These are phyloP conservation scores for Drosophila anomalata DNA, from an alignment of 2,888 invertebrate genomes.

Conservation along the genomic window DNA sequence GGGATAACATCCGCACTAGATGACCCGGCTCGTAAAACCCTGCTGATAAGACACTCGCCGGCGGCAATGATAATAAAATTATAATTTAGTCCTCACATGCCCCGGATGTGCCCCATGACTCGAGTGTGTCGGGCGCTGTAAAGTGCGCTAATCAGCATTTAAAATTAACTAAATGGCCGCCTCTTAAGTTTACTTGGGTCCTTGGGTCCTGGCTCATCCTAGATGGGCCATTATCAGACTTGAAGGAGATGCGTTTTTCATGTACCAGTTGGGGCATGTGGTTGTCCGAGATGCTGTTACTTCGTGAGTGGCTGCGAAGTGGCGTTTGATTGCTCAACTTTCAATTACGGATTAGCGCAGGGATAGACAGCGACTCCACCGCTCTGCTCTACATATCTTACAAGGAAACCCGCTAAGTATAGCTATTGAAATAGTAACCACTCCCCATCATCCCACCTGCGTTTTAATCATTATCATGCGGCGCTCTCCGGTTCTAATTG, in stretches of 20 bases:
- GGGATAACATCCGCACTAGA: slow-evolving; percentile 54
- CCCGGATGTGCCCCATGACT: slow-evolving; percentile 4
- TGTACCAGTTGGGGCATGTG: slow-evolving; percentile 50
- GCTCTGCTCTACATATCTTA: too few relatives aligned
- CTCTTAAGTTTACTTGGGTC: slow-evolving; percentile 45
- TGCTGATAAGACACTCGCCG: slow-evolving; percentile 72
- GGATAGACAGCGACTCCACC: not conserved
- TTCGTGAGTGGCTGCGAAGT: slow-evolving; percentile 31
- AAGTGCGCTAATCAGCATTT: slow-evolving; percentile 78
- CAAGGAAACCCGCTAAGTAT: too few relatives aligned
- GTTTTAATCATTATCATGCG: slow-evolving; percentile 36
- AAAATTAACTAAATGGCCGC: slow-evolving; percentile 77
- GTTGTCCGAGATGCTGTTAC: slow-evolving; percentile 33
- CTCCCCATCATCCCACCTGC: not conserved
- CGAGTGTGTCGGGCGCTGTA: slow-evolving; percentile 60
- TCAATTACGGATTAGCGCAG: not conserved
- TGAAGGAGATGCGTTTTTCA: slow-evolving; percentile 69
- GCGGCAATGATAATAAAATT: slow-evolving; percentile 82
- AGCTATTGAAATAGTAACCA: not conserved
- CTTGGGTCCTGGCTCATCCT: slow-evolving; percentile 6
- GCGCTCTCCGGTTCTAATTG: slow-evolving; percentile 34
- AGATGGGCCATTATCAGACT: slow-evolving; percentile 45
- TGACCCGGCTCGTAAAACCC: slow-evolving; percentile 76
- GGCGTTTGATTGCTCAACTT: slow-evolving; percentile 28
- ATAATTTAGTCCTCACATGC: slow-evolving; percentile 77